phyloP scores from a whole-genome alignment of 2,888 invertebrate species.

The Hirudinaria manillensis region DNA sequence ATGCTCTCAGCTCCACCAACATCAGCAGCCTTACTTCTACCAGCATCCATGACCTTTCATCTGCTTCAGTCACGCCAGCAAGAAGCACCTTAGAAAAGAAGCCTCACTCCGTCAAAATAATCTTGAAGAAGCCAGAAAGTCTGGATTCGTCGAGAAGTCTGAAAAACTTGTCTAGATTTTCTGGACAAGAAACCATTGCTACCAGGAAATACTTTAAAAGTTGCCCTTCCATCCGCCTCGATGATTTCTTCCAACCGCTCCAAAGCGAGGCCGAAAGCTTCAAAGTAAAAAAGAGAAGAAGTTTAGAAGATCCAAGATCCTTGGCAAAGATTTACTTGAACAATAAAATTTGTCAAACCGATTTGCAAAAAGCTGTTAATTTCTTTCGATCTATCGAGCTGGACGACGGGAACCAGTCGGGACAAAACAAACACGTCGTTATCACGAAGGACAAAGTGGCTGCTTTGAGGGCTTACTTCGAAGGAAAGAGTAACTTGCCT shows the following conservation, averaged over 20 bases:
- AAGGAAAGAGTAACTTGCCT: constrained; percentile 14
- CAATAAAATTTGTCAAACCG: constrained; percentile 7
- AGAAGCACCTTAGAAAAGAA: background rate
- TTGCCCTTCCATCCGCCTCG: background rate
- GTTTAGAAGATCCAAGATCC: constrained; percentile 14
- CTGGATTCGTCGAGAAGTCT: background rate
- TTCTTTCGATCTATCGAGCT: constrained; percentile 3
- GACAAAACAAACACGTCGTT: constrained; percentile 23
- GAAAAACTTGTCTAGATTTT: background rate
- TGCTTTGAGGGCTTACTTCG: constrained; percentile 27
- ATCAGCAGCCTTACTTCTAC: constrained; percentile 9
- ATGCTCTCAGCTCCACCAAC: constrained; percentile 6
- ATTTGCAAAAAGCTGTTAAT: constrained; percentile 14
- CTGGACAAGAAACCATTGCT: background rate
- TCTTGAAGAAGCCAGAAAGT: too few species aligned
- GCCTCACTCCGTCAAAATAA: too few species aligned
- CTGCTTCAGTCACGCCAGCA: background rate
- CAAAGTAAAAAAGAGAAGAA: constrained; percentile 13
- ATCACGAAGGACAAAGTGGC: constrained; percentile 31
- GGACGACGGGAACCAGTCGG: background rate
- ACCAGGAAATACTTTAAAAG: background rate
- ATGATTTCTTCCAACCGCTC: background rate
- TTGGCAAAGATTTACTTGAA: background rate
- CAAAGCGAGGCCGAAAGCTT: too few species aligned
- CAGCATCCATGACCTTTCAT: constrained; percentile 1